Evolutionary conservation across 2,888 invertebrate species (phyloP).

Genomic region (Resseliella maxima): DNA sequence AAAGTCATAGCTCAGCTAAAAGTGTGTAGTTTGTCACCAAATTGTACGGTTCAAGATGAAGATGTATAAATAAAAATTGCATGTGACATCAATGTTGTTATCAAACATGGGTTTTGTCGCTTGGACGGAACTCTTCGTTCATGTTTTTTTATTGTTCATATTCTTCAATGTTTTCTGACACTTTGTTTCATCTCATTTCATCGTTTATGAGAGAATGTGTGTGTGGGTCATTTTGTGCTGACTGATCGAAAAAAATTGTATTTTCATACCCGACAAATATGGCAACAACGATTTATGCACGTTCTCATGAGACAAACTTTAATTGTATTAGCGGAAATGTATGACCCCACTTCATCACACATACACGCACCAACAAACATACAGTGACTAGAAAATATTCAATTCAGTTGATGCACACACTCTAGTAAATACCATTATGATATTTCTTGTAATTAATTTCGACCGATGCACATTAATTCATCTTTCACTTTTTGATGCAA

Average conservation of each 20-base stretch:
- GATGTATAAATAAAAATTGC: constrained; percentile 23
- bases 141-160: no score
- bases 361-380: no score
- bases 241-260: constrained; percentile 56
- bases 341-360: neutral
- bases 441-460: constrained; percentile 32
- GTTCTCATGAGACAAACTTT: constrained; percentile 56
- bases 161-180: no score
- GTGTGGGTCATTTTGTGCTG: constrained; percentile 56
- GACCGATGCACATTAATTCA: neutral
- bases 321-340: constrained; percentile 57
- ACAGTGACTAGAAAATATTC: neutral
- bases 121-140: neutral
- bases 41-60: constrained; percentile 27
- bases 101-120: neutral
- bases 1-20: constrained; percentile 21
- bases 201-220: neutral
- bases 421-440: neutral
- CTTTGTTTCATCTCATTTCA: neutral
- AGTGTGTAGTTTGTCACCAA: constrained; percentile 31
- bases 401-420: neutral
- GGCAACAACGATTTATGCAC: constrained; percentile 14
- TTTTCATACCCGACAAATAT: constrained; percentile 51
- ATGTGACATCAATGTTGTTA: constrained; percentile 33
- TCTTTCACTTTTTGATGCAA: neutral